phyloP scores from a whole-genome alignment of 2,888 invertebrate genomes.

The Julus scanicus region DNA sequence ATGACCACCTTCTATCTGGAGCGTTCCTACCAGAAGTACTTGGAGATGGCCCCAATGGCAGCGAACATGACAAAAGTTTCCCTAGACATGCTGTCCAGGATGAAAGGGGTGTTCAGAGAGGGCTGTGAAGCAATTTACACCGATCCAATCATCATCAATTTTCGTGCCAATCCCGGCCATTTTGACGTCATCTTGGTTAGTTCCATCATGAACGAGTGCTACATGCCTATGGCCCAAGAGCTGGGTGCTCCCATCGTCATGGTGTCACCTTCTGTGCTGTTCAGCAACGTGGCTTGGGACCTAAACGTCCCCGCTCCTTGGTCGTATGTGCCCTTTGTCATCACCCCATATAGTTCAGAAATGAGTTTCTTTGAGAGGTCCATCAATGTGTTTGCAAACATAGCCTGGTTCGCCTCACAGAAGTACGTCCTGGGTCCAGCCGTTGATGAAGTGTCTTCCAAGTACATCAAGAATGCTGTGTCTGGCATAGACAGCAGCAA shows the following conservation, averaged over 20 bases:
- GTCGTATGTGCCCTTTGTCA: conserved; percentile 48
- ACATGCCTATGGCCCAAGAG: background rate
- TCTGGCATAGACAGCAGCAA: conserved; percentile 3
- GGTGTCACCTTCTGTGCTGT: background rate
- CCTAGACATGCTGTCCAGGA: background rate
- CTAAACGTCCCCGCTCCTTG: conserved; percentile 49
- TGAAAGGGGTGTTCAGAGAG: background rate
- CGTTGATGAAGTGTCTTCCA: background rate
- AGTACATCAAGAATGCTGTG: background rate
- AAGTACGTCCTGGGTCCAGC: background rate
- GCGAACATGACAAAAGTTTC: background rate
- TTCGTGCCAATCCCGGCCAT: conserved; percentile 22
- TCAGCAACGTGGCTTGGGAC: conserved; percentile 34
- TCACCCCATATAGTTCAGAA: background rate
- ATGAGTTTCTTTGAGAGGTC: conserved; percentile 43
- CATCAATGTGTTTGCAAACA: background rate
- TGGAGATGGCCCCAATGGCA: background rate
- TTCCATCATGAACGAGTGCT: conserved; percentile 21
- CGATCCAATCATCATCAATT: conserved; percentile 1
- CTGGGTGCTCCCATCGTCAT: conserved; percentile 33
- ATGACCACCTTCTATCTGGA: background rate
- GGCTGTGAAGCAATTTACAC: background rate
- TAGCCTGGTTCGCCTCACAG: background rate
- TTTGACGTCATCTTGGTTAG: conserved; percentile 49
- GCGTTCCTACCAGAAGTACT: background rate